Conservation (phyloP, 2,113 vertebrate genomes). For the Pedetes capensis region DNA sequence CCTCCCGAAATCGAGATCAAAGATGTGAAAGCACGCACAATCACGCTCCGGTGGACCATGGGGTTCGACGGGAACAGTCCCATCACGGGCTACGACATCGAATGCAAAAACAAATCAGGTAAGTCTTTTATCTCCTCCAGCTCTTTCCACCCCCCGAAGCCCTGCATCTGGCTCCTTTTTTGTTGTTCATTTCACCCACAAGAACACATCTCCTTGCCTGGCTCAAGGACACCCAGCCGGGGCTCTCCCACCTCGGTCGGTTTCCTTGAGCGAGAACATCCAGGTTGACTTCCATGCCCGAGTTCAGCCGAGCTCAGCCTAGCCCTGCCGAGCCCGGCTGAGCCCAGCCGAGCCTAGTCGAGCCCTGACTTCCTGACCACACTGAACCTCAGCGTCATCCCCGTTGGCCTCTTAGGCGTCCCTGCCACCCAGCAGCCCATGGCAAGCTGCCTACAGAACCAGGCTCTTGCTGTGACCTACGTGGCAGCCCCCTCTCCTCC, state of each 20-base stretch:
- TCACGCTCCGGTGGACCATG: slow-evolving; percentile 98
- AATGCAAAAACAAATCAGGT: slow-evolving; percentile 99
- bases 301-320: no score
- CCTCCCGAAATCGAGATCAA: slow-evolving; percentile 97
- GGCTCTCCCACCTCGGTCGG: no score
- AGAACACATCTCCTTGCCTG: not conserved
- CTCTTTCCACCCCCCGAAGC: not conserved
- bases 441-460: not conserved
- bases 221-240: not conserved
- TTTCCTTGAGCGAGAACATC: not conserved
- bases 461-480: not conserved
- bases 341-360: no score
- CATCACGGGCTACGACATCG: slow-evolving; percentile 98
- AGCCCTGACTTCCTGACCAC: not conserved
- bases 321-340: no score
- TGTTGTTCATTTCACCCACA: fast-evolving
- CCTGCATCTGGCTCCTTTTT: no score
- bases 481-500: not conserved
- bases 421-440: fast-evolving
- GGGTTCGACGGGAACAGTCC: slow-evolving; percentile 99
- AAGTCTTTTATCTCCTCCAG: slow-evolving; percentile 58
- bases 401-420: fast-evolving
- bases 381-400: not conserved
- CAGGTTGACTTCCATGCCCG: not conserved
- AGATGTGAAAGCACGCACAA: slow-evolving; percentile 95